Evolutionary conservation across 2,888 invertebrate species (phyloP).

Genomic region (Aquatica leii): DNA sequence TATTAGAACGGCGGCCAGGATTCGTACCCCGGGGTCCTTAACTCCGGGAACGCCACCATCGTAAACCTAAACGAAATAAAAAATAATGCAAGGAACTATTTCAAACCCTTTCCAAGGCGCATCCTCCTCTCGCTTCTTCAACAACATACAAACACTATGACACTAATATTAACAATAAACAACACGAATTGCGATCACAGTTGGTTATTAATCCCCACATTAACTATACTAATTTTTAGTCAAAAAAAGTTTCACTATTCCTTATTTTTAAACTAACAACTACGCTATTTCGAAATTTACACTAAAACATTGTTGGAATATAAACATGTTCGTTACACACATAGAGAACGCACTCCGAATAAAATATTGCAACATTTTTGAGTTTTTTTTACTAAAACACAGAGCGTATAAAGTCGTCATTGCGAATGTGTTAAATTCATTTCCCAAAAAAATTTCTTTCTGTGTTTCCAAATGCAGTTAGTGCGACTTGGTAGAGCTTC

Average conservation of each 20-base stretch:
- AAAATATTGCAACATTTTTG: slow-evolving; percentile 24
- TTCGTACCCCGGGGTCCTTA: slow-evolving; percentile 44
- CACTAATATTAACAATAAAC: slow-evolving; percentile 22
- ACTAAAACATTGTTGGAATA: slow-evolving; percentile 24
- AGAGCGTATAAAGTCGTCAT: slow-evolving; percentile 31
- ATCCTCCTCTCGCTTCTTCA: slow-evolving; percentile 34
- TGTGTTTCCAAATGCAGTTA: slow-evolving; percentile 47
- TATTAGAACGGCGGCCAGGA: slow-evolving; percentile 54
- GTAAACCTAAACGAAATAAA: slow-evolving; percentile 51
- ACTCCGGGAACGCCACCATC: slow-evolving; percentile 54
- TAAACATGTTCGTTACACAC: slow-evolving; percentile 30
- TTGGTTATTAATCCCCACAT: slow-evolving; percentile 30
- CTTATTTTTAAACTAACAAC: slow-evolving; percentile 27
- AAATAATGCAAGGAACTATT: slow-evolving; percentile 48
- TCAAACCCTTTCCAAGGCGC: slow-evolving; percentile 51
- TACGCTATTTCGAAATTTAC: slow-evolving; percentile 29
- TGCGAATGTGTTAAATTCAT: slow-evolving; percentile 22
- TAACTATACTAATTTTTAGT: slow-evolving; percentile 7
- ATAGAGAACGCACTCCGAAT: slow-evolving; percentile 29
- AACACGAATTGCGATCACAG: slow-evolving; percentile 36
- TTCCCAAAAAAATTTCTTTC: slow-evolving; percentile 41
- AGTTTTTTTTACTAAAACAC: slow-evolving; percentile 19
- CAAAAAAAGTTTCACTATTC: slow-evolving; percentile 25
- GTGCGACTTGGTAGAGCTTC: slow-evolving; percentile 42
- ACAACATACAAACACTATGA: slow-evolving; percentile 26